Evolutionary conservation across 2,888 invertebrate genomes (phyloP), one percentile per base, ranked within the genome.

Genomic region (Cantharis rustica): DNA sequence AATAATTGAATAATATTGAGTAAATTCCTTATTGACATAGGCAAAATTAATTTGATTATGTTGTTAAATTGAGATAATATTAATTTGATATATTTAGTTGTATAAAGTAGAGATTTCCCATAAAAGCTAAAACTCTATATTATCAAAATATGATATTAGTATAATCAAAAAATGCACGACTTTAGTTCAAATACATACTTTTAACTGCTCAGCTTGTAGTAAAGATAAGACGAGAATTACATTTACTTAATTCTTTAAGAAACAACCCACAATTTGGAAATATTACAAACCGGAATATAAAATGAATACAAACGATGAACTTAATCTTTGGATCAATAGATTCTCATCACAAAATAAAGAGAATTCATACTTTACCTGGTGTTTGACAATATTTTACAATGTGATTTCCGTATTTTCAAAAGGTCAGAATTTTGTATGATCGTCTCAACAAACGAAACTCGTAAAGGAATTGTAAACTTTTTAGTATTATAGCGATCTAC

Each of bases 401-500:
- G 64, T 74, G 74, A 74, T 74, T 68, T 63, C 64, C 68, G 26
- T 71, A 77, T 71, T 77, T 68, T 71, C 72, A 77, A 75, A 77
- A 69, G 15, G 75, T 61, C 26, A n/a, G 13, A 61, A 69, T 17
- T 47, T 69, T 68, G 64, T 77, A 62, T 61, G 71, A 72, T 75
- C 70, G 74, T 16, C 69, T 80, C 81, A 81, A 81, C 81, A 83
- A 80, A 83, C 81, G 81, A 78, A 79, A 71, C 79, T 73, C 76
- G 80, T 78, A 66, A 5, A 47, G 74, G 78, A 83, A 83, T 80
- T 77, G 79, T 73, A 76, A 83, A 83, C 77, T 83, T 83, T 81
- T 75, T 74, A 77, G 72, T 69, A 82, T 84, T 84, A 84, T 84
- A 83, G 82, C 81, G 82, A 77, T 81, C 81, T 83, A 84, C 83